These are phyloP conservation scores for Hesperia comma DNA, from an alignment of 2,888 invertebrate genomes.

Conservation along the genomic window DNA sequence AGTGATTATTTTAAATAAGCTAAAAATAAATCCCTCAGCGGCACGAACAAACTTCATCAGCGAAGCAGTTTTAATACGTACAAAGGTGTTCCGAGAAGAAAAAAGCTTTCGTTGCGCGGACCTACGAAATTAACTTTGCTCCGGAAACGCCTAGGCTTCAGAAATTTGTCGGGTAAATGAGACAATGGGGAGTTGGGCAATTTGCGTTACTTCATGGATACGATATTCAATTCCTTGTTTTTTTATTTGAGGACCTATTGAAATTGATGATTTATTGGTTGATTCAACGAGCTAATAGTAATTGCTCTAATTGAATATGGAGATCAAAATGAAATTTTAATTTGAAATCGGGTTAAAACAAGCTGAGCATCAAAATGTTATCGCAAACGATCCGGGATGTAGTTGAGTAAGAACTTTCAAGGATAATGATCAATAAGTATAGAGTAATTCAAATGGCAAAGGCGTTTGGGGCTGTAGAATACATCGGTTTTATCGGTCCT, in stretches of 20 bases:
- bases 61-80: conserved; percentile 19
- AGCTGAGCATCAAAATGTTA: too few species aligned
- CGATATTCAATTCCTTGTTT: background rate
- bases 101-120: conserved; percentile 8
- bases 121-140: conserved; percentile 54
- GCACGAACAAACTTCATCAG: conserved; percentile 8
- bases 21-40: background rate
- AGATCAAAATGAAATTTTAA: too few species aligned
- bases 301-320: too few species aligned
- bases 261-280: too few species aligned
- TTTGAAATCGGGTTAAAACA: too few species aligned
- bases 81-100: conserved; percentile 40
- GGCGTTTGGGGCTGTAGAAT: too few species aligned
- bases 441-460: too few species aligned
- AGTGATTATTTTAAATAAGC: background rate
- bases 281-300: too few species aligned
- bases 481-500: too few species aligned
- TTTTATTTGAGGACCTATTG: background rate
- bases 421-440: too few species aligned
- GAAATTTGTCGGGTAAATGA: conserved; percentile 62
- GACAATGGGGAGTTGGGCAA: conserved; percentile 20
- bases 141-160: conserved; percentile 56
- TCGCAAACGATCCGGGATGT: too few species aligned
- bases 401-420: too few species aligned
- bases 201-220: background rate